phyloP scores from a whole-genome alignment of 2,113 vertebrate genomes.

The Peromyscus californicus region DNA sequence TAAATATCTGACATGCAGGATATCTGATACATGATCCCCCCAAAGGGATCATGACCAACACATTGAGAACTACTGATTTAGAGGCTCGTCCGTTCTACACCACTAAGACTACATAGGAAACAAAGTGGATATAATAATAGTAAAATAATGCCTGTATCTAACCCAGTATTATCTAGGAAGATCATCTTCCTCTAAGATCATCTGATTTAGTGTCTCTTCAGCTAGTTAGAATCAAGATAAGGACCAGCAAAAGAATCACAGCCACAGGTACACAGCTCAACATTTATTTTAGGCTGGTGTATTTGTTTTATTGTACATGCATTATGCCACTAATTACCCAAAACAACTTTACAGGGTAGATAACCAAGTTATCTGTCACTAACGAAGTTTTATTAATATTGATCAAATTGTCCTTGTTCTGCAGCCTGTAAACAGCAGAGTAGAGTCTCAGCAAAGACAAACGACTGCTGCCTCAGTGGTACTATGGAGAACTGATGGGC shows the following conservation, averaged over 20 bases:
- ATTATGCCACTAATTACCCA: not conserved
- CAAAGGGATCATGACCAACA: not conserved
- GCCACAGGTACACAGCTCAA: not conserved
- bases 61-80: not conserved
- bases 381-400: not conserved
- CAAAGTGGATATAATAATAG: not conserved
- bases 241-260: not conserved
- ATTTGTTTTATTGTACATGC: fast-evolving
- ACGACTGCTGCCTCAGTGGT: fast-evolving
- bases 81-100: not conserved
- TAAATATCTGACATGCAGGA: not conserved
- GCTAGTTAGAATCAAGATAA: not conserved
- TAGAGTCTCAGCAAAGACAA: not conserved
- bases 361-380: not conserved
- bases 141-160: not conserved
- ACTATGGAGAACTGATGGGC: fast-evolving
- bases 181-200: not conserved
- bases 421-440: not conserved
- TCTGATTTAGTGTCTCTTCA: not conserved
- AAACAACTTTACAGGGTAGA: fast-evolving
- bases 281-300: not conserved
- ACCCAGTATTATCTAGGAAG: not conserved
- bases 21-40: not conserved
- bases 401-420: not conserved
- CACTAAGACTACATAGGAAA: not conserved